Percentiles rank a stretch among this genome's conserved stretches.
These are phyloP conservation scores for Blastobasis lacticolella DNA, from an alignment of 2,888 invertebrate species.

Conservation along the genomic window DNA sequence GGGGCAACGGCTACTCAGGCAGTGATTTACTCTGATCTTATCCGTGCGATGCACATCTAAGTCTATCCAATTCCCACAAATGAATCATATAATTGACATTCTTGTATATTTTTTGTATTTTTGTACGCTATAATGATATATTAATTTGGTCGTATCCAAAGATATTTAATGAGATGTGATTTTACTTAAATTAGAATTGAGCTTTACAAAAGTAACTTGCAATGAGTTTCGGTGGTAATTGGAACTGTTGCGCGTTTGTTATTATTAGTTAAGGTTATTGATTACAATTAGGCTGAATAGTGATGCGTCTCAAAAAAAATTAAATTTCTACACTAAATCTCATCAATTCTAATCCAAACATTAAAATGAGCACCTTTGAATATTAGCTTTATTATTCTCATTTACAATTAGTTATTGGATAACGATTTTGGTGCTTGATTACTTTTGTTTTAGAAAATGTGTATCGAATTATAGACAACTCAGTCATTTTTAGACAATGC, in stretches of 20 bases:
- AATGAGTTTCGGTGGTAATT: constrained; percentile 41
- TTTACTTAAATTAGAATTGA: constrained; percentile 60
- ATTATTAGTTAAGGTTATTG: constrained; percentile 35
- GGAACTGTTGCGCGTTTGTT: constrained; percentile 41
- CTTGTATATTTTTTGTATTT: constrained; percentile 69
- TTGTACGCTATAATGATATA: constrained; percentile 55
- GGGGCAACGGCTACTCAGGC: no score
- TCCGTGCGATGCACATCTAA: constrained; percentile 10
- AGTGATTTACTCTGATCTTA: no score
- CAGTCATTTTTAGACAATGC: constrained; percentile 7
- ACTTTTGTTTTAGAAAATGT: neutral
- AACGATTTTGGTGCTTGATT: constrained; percentile 11
- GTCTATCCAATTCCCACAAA: constrained; percentile 22
- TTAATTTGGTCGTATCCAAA: constrained; percentile 71
- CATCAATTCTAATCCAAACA: neutral
- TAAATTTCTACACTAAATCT: neutral
- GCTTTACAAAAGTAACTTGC: constrained; percentile 68
- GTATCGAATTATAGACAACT: constrained; percentile 10
- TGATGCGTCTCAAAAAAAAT: constrained; percentile 18
- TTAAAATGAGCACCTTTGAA: neutral
- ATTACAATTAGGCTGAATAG: constrained; percentile 15
- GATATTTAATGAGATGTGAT: constrained; percentile 72
- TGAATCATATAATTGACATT: constrained; percentile 38
- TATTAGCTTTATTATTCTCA: no score
- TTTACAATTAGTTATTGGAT: no score